Base-by-base conservation (phyloP, 2,888 invertebrate species). In the Himalopsyche tibetana region DNA sequence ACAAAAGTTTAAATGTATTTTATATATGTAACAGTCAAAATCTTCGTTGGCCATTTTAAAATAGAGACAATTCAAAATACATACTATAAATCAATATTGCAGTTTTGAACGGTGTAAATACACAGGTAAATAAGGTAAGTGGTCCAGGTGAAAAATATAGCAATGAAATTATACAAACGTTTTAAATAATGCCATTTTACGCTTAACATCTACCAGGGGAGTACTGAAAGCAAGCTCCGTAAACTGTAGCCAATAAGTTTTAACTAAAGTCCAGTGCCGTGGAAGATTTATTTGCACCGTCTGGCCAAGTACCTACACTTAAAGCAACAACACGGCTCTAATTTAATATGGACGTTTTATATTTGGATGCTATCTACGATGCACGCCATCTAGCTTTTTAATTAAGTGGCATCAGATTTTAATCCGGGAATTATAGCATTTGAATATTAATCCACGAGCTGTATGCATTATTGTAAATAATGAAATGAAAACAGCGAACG, bases 181-280 rank as follows among this genome's bases (percentile, higher is more conserved):
- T 74, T 74, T 74, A 74, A 74, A 74, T 74, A 74, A 74, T 74
- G 74, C 74, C 74, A 12, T 74, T 74, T 74, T 74, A 74, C 74
- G 74, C 15, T 74, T 36, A 74, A 74, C 74, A 36, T 74, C 74
- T 36, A 74, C 74, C 74, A 36, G 74, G 74, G 74, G 74, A 74
- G 74, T 74, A 74, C 74, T 74, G 74, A 74, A 36, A 74, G 74
- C 74, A 5, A 15, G 74, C 74, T 74, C 74, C 74, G 74, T 74
- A 74, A 74, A 74, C 74, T 74, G 74, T 74, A 74, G 74, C 74
- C 74, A 74, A 74, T 74, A 74, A 74, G 74, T 74, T 74, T 74
- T 74, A 74, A 74, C 74, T 74, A 74, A 74, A 74, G 74, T 36
- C 74, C 74, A 74, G 74, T 74, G 74, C 74, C 74, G 74, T 36